Evolutionary conservation across 2,113 vertebrate species (phyloP).

Genomic region (Rhinopomastus cyanomelas): DNA sequence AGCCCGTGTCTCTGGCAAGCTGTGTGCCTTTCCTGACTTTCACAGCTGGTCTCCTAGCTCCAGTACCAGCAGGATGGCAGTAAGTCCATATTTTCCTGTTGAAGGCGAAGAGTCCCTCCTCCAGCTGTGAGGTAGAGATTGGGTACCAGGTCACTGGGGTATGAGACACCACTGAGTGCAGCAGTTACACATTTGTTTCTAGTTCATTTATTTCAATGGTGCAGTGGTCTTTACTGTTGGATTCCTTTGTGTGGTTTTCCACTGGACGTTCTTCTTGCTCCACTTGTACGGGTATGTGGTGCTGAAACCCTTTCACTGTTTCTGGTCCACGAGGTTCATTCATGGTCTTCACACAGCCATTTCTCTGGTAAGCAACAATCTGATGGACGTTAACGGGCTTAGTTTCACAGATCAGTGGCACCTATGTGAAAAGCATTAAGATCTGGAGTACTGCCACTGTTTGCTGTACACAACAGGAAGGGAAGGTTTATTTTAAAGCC

Average conservation of each 20-base stretch:
- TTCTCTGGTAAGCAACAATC: conserved; percentile 92
- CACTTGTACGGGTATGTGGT: conserved; percentile 84
- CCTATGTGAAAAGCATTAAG: conserved; percentile 71
- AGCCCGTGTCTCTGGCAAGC: background rate
- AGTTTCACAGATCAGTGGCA: conserved; percentile 88
- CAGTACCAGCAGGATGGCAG: conserved; percentile 1
- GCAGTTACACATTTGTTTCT: conserved; percentile 91
- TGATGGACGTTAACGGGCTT: conserved; percentile 92
- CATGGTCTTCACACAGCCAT: conserved; percentile 85
- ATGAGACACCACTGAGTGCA: conserved; percentile 2
- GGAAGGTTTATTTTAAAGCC: background rate
- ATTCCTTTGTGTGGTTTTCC: conserved; percentile 73
- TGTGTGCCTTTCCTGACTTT: conserved; percentile 36
- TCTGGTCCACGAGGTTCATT: conserved; percentile 77
- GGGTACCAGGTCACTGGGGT: conserved; percentile 43
- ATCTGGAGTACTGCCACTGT: conserved; percentile 17
- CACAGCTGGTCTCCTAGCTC: conserved; percentile 57
- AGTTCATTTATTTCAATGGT: conserved; percentile 94
- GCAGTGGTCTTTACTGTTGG: conserved; percentile 88
- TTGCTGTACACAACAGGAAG: background rate
- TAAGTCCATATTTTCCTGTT: conserved; percentile 30
- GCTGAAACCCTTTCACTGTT: conserved; percentile 73
- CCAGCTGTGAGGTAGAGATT: conserved; percentile 68
- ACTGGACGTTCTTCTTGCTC: conserved; percentile 78
- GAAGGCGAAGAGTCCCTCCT: conserved; percentile 55